Evolutionary conservation across 2,797 vertebrate species (phyloP).

Genomic region (Staurois parvus): DNA sequence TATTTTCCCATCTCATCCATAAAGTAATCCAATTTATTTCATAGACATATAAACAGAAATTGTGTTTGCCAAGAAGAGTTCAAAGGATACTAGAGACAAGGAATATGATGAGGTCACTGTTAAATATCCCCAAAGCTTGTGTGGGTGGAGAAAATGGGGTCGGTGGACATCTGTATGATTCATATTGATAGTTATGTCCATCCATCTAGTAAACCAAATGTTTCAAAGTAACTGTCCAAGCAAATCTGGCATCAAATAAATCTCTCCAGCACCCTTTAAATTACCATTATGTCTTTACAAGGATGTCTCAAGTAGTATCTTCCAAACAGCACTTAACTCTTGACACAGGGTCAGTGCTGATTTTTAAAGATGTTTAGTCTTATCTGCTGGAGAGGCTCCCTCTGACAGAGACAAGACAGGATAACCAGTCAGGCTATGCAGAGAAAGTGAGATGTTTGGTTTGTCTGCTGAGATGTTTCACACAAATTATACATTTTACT

Average conservation of each 20-base stretch:
- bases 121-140: constrained; percentile 60
- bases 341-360: constrained; percentile 69
- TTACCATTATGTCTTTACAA: constrained; percentile 65
- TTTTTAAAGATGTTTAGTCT: constrained; percentile 61
- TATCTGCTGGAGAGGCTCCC: constrained; percentile 62
- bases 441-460: constrained; percentile 63
- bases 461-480: constrained; percentile 74
- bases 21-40: constrained; percentile 30
- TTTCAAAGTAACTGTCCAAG: constrained; percentile 72
- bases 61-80: constrained; percentile 65
- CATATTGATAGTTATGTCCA: constrained; percentile 68
- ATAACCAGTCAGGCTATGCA: not conserved
- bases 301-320: constrained; percentile 63
- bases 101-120: constrained; percentile 50
- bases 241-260: constrained; percentile 67
- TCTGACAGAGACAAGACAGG: constrained; percentile 63
- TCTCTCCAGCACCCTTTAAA: constrained; percentile 67
- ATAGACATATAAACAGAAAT: constrained; percentile 40
- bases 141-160: constrained; percentile 44
- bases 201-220: constrained; percentile 67
- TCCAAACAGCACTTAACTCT: constrained; percentile 73
- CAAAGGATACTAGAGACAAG: constrained; percentile 62
- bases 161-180: constrained; percentile 66
- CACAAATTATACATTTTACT: constrained; percentile 69
- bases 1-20: constrained; percentile 18